Evolutionary conservation across 2,888 invertebrate species (phyloP).

Genomic region (Erebia epiphron): DNA sequence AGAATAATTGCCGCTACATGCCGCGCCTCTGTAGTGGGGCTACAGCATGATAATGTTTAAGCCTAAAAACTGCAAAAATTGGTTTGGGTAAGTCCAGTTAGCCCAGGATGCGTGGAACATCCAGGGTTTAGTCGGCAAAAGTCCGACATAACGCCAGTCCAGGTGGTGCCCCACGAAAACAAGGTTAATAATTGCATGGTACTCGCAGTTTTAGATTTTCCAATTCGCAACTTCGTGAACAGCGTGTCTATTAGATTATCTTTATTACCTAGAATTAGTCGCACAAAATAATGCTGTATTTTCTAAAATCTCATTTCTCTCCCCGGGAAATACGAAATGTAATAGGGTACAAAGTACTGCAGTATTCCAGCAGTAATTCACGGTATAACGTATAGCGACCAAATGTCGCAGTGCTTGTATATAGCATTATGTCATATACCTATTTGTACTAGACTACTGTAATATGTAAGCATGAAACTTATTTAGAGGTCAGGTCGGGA

Average conservation of each 20-base stretch:
- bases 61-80: too few species aligned
- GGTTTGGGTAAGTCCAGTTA: too few species aligned
- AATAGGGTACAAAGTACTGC: conserved; percentile 8
- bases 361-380: conserved; percentile 12
- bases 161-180: too few species aligned
- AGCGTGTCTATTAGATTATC: neutral
- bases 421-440: neutral
- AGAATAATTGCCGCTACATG: too few species aligned
- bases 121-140: too few species aligned
- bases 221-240: neutral
- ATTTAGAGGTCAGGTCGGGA: neutral
- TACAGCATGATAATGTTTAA: too few species aligned
- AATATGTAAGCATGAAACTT: neutral
- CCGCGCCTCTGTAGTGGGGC: too few species aligned
- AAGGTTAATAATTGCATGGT: too few species aligned
- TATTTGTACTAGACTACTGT: neutral
- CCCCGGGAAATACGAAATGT: neutral
- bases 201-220: neutral
- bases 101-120: too few species aligned
- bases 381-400: conserved; percentile 5
- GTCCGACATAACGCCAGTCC: too few species aligned
- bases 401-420: conserved; percentile 11
- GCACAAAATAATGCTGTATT: neutral
- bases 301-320: conserved; percentile 10
- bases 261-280: neutral